phyloP scores from a whole-genome alignment of 2,888 invertebrate genomes.

The Melieria picta region DNA sequence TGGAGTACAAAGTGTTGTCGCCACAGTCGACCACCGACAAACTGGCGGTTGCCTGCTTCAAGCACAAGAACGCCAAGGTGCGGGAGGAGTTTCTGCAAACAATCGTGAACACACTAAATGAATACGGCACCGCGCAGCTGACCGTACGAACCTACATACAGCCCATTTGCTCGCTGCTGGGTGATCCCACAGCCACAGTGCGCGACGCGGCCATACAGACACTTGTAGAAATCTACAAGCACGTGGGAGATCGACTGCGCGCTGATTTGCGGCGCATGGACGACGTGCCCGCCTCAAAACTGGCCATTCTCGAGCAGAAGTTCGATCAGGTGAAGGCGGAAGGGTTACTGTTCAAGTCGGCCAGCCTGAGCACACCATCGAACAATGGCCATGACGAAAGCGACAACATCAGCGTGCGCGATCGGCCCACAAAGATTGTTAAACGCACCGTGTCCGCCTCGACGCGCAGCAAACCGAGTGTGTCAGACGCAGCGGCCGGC shows the following conservation, averaged over 20 bases:
- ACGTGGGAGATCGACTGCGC: slow-evolving; percentile 86
- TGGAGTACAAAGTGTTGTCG: slow-evolving; percentile 76
- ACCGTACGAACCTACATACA: slow-evolving; percentile 85
- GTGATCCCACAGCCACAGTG: slow-evolving; percentile 88
- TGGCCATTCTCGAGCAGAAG: slow-evolving; percentile 77
- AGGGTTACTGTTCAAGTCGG: slow-evolving; percentile 82
- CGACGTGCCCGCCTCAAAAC: slow-evolving; percentile 78
- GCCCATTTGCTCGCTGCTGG: slow-evolving; percentile 81
- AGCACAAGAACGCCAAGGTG: slow-evolving; percentile 93
- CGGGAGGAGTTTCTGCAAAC: slow-evolving; percentile 88
- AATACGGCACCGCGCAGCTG: slow-evolving; percentile 88
- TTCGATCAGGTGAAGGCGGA: slow-evolving; percentile 88
- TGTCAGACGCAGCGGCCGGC: slow-evolving; percentile 44
- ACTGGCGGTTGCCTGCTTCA: slow-evolving; percentile 73
- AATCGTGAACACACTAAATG: slow-evolving; percentile 83
- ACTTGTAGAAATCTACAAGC: slow-evolving; percentile 89
- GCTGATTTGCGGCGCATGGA: slow-evolving; percentile 83
- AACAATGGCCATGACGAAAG: slow-evolving; percentile 65
- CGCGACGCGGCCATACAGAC: slow-evolving; percentile 88
- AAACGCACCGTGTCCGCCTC: slow-evolving; percentile 65
- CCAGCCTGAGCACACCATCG: slow-evolving; percentile 59
- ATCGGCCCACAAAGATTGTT: slow-evolving; percentile 67
- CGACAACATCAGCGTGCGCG: slow-evolving; percentile 62
- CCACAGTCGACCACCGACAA: slow-evolving; percentile 80
- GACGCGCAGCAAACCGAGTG: slow-evolving; percentile 55